phyloP scores from a whole-genome alignment of 2,113 vertebrate genomes.

The Alouatta palliata region DNA sequence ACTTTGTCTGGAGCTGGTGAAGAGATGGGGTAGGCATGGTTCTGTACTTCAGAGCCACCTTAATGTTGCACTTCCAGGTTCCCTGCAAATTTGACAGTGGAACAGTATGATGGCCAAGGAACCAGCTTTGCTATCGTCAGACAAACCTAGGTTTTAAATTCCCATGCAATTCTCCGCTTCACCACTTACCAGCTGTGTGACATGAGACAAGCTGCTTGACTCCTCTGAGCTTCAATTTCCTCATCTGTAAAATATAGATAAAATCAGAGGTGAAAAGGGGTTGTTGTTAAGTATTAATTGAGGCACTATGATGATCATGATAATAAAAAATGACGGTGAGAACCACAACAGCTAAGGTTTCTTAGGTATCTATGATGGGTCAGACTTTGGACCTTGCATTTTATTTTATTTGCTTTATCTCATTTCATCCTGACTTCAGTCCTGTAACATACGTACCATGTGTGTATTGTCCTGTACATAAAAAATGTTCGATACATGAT shows the following conservation, averaged over 20 bases:
- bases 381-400: neutral
- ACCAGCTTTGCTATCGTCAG: neutral
- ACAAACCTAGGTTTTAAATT: neutral
- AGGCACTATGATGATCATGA: neutral
- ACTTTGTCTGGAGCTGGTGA: neutral
- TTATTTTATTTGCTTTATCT: neutral
- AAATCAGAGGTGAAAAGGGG: neutral
- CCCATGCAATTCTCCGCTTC: neutral
- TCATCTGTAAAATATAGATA: neutral
- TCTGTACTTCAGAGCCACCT: neutral
- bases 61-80: accelerated
- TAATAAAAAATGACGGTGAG: neutral
- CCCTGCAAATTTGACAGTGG: neutral
- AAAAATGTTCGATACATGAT: neutral
- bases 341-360: neutral
- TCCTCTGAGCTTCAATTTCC: neutral
- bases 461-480: neutral
- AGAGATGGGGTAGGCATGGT: accelerated
- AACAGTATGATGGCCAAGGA: neutral
- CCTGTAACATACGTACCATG: accelerated
- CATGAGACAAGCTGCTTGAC: neutral
- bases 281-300: neutral
- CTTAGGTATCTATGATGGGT: neutral
- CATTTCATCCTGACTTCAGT: neutral
- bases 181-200: neutral